Base-by-base conservation (phyloP, 2,888 invertebrate species). In the Eupithecia inturbata region DNA sequence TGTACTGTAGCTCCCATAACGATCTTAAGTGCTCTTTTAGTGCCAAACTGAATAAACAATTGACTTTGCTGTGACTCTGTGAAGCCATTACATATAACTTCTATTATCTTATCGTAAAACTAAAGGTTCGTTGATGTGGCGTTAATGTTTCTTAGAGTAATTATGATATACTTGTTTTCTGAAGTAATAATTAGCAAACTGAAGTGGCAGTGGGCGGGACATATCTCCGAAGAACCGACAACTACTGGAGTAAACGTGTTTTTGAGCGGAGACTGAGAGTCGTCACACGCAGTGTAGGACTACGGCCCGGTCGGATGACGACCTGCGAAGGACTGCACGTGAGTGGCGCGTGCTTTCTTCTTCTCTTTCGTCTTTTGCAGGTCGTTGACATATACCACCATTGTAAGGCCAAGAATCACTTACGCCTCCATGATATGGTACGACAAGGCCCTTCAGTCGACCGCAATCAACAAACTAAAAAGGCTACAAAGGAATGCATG, bases 51-150 rank as follows among this genome's bases (percentile, higher is more conserved):
- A 69, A 68, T 72, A 66, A 57, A 69, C 67, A 73, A 69, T 69
- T 33, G 66, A 73, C 72, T 69, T 73, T 69, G 68, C 31, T 49
- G 64, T 70, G 70, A 70, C 70, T 70, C 64, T 22, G 22, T 64
- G 14, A 64, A 63, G 64, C 28, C 64, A 31, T 72, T 68, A 64
- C 41, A 16, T 64, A 68, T 64, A 49, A 70, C 7, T 36, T 62
- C 31, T 22, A 70, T 45, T 69, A 70, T 28, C 62, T 70, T 41
- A 64, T 70, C 49, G 49, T 70, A 62, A n/a, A 62, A 70, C 69
- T 41, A 66, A 64, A 66, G 66, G 66, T 66, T 66, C 22, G 22
- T 26, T 14, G 14, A 39, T 41, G 66, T 66, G 36, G 22, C 66
- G 22, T 1, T 66, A 41, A 66, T 66, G 39, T 41, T n/a, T 66